phyloP scores from a whole-genome alignment of 2,888 invertebrate species.

The Oxystoma pomonae region DNA sequence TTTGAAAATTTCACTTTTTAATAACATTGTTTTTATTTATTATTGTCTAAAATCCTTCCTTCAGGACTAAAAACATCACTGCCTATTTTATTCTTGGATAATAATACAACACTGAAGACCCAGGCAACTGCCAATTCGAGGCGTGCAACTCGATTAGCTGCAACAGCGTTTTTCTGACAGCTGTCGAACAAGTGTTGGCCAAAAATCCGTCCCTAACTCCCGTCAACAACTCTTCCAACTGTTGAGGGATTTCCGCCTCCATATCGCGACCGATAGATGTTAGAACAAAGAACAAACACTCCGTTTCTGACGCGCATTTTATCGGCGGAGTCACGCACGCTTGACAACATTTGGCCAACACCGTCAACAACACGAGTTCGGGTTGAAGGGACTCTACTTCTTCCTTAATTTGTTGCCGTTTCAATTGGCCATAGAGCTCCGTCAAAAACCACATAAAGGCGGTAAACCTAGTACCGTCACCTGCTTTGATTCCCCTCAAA shows the following conservation, averaged over 20 bases:
- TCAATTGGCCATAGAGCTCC: conserved; percentile 86
- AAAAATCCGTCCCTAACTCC: conserved; percentile 84
- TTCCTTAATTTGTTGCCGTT: conserved; percentile 58
- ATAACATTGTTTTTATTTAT: too few relatives aligned
- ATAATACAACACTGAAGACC: conserved; percentile 86
- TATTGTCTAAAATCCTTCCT: too few relatives aligned
- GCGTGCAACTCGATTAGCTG: conserved; percentile 89
- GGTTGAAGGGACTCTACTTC: conserved; percentile 59
- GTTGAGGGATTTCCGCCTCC: conserved; percentile 75
- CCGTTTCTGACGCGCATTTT: conserved; percentile 78
- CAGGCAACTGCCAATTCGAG: conserved; percentile 86
- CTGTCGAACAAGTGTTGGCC: conserved; percentile 65
- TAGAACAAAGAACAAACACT: conserved; percentile 83
- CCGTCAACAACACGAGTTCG: conserved; percentile 72
- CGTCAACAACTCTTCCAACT: conserved; percentile 73
- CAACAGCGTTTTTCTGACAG: conserved; percentile 77
- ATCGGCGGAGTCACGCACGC: conserved; percentile 81
- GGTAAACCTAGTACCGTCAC: conserved; percentile 66
- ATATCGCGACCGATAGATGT: conserved; percentile 86
- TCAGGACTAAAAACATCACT: too few relatives aligned
- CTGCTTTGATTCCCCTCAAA: conserved; percentile 50
- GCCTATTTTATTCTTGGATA: conserved; percentile 57
- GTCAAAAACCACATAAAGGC: conserved; percentile 75
- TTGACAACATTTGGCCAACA: conserved; percentile 86
- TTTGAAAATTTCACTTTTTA: too few relatives aligned